phyloP scores from a whole-genome alignment of 2,797 vertebrate genomes.

The Prunella strophiata region DNA sequence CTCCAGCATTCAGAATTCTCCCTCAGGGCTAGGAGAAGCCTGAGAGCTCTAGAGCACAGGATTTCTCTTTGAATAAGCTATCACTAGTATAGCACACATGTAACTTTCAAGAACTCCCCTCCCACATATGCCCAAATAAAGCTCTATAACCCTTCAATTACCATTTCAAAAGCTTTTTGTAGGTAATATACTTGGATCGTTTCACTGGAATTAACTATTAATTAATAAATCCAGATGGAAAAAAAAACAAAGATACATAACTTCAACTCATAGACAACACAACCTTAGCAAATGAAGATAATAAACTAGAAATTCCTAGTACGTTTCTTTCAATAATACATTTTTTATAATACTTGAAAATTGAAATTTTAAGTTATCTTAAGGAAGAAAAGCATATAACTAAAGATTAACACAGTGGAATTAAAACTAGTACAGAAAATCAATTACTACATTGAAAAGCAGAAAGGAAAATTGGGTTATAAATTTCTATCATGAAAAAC shows the following conservation, averaged over 20 bases:
- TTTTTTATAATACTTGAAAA: not conserved
- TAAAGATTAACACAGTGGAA: not conserved
- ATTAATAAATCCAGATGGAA: not conserved
- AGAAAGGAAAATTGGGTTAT: not conserved
- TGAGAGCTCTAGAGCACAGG: not conserved
- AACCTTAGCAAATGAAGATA: not conserved
- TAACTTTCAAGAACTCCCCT: not conserved
- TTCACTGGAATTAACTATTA: not conserved
- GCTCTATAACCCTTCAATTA: not conserved
- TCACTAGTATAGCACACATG: not conserved
- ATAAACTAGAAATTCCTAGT: not conserved
- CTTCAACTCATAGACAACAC: not conserved
- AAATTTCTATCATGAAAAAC: not conserved
- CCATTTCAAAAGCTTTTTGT: not conserved
- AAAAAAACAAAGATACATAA: not conserved
- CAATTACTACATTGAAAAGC: not conserved
- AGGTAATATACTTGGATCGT: not conserved
- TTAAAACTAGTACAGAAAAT: not conserved
- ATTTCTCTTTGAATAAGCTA: not conserved
- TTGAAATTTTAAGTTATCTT: not conserved
- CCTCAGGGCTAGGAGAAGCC: not conserved
- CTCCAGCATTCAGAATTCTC: accelerated
- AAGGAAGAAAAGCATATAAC: not conserved
- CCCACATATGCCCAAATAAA: not conserved
- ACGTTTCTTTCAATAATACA: not conserved